Conservation (phyloP, 2,888 invertebrate species). For the Rhogogaster chlorosoma region DNA sequence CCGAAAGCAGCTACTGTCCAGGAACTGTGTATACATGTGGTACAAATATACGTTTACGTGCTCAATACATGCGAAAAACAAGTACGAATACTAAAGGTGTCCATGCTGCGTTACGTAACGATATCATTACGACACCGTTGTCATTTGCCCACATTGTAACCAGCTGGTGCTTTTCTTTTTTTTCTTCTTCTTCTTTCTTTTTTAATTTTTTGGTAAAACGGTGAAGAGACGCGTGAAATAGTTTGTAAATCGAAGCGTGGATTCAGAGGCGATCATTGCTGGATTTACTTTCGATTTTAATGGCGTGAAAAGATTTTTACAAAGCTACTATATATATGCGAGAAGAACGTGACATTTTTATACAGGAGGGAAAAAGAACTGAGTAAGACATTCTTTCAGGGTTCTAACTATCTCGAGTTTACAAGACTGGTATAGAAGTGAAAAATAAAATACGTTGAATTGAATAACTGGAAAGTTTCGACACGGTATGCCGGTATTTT, state of each 20-base stretch:
- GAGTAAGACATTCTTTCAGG: neutral
- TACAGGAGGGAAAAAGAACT: neutral
- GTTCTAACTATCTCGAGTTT: neutral
- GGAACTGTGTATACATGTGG: neutral
- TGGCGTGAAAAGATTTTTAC: neutral
- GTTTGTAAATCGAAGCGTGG: neutral
- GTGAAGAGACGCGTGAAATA: neutral
- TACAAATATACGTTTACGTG: neutral
- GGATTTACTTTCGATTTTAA: slow-evolving; percentile 1
- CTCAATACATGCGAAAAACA: slow-evolving; percentile 1
- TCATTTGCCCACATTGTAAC: neutral
- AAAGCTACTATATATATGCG: no score
- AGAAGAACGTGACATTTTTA: neutral
- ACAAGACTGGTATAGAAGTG: neutral
- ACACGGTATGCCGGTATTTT: slow-evolving; percentile 28
- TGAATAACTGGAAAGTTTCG: slow-evolving; percentile 12
- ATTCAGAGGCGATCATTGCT: neutral
- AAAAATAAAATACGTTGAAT: neutral
- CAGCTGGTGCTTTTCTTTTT: slow-evolving; percentile 2
- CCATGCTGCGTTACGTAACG: slow-evolving; percentile 27
- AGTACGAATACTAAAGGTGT: slow-evolving; percentile 26
- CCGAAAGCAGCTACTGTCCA: slow-evolving; percentile 15
- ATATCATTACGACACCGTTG: slow-evolving; percentile 36
- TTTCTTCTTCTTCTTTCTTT: neutral
- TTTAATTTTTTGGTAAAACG: neutral